A percentile compares a stretch with the other conserved stretches of the same genome.
Evolutionary conservation across 2,113 vertebrate genomes (phyloP).

Genomic region (Xiphophorus maculatus): DNA sequence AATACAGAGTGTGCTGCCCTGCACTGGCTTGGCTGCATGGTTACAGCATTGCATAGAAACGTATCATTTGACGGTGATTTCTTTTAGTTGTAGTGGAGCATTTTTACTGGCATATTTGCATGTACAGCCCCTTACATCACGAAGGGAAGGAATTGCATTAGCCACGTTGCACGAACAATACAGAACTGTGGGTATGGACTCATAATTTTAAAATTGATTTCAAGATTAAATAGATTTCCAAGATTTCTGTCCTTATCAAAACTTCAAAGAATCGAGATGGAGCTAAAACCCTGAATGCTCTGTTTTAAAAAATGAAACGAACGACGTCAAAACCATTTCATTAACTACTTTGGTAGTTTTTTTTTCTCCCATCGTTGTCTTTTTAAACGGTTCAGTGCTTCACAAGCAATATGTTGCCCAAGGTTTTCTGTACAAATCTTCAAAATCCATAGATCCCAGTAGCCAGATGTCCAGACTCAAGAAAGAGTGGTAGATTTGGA

Average conservation of each 20-base stretch:
- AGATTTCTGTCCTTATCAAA: not conserved
- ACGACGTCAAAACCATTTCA: too few relatives aligned
- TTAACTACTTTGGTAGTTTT: not conserved
- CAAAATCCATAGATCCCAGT: not conserved
- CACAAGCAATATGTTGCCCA: not conserved
- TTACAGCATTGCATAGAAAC: constrained; percentile 68
- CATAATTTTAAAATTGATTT: constrained; percentile 17
- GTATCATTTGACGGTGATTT: constrained; percentile 36
- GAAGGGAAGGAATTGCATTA: constrained; percentile 39
- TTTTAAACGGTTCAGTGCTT: not conserved
- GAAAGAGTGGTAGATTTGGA: not conserved
- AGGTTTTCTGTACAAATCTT: not conserved
- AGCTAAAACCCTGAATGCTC: not conserved
- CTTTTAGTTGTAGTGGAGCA: constrained; percentile 52
- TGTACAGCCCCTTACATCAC: constrained; percentile 50
- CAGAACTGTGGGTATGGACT: constrained; percentile 59
- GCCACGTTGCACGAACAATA: constrained; percentile 70
- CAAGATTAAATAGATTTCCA: not conserved
- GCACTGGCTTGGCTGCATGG: constrained; percentile 82
- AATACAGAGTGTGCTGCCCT: constrained; percentile 73
- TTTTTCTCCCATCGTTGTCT: not conserved
- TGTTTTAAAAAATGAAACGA: not conserved
- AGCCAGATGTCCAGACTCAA: not conserved
- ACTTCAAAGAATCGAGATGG: not conserved
- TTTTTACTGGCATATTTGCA: constrained; percentile 55